phyloP scores from a whole-genome alignment of 2,888 invertebrate genomes.

The Lithophane ornitopus region DNA sequence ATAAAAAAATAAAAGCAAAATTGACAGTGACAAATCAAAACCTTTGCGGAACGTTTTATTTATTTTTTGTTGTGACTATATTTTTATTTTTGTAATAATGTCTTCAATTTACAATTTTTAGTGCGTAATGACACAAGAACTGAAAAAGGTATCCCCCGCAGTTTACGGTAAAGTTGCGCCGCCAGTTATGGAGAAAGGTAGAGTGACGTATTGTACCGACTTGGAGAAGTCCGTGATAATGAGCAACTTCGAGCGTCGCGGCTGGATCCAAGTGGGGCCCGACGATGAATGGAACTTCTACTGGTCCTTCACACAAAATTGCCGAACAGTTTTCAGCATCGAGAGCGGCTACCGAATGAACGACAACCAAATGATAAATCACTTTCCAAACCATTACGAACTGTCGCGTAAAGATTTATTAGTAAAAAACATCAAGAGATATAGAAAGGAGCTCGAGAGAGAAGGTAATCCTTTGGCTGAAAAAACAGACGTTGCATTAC shows the following conservation, averaged over 20 bases:
- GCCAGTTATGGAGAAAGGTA: conserved; percentile 72
- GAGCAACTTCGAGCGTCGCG: conserved; percentile 97
- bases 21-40: conserved; percentile 55
- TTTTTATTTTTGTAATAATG: conserved; percentile 61
- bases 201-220: conserved; percentile 93
- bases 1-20: conserved; percentile 41
- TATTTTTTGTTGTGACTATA: conserved; percentile 47
- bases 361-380: conserved; percentile 98
- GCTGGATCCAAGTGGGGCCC: conserved; percentile 96
- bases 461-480: conserved; percentile 96
- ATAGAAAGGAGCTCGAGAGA: conserved; percentile 97
- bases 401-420: conserved; percentile 98
- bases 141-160: conserved; percentile 69
- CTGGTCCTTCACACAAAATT: conserved; percentile 98
- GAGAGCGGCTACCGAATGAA: conserved; percentile 98
- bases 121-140: conserved; percentile 68
- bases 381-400: conserved; percentile 99
- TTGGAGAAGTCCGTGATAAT: conserved; percentile 98
- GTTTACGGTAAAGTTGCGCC: conserved; percentile 68
- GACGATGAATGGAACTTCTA: conserved; percentile 99
- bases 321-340: conserved; percentile 97
- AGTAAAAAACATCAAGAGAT: conserved; percentile 98
- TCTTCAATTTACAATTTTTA: conserved; percentile 50
- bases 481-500: conserved; percentile 89
- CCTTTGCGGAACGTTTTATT: conserved; percentile 41